These are phyloP conservation scores for Sturnira hondurensis DNA, from an alignment of 2,113 vertebrate species.

Conservation along the genomic window DNA sequence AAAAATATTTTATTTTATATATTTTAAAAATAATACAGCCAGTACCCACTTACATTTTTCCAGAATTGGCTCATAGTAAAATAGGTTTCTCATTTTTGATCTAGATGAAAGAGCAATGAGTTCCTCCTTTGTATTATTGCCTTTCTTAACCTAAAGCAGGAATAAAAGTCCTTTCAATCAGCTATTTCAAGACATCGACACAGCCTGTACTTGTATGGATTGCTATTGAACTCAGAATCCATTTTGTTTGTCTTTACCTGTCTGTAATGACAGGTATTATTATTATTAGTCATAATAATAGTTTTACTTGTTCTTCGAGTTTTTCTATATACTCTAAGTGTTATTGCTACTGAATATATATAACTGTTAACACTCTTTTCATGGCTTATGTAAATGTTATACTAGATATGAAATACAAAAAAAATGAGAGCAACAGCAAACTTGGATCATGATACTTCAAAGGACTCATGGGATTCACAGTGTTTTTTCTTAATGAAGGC, in stretches of 20 bases:
- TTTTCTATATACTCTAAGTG: background rate
- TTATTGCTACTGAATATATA: background rate
- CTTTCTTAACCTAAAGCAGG: background rate
- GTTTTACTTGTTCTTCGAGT: background rate
- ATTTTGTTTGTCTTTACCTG: background rate
- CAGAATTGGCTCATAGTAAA: background rate
- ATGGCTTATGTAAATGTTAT: background rate
- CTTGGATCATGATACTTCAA: background rate
- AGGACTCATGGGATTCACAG: background rate
- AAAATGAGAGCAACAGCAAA: background rate
- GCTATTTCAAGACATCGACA: background rate
- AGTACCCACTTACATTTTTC: background rate
- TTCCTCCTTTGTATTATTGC: background rate
- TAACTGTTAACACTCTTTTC: background rate
- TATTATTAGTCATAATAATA: background rate
- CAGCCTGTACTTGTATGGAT: background rate
- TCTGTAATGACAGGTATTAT: background rate
- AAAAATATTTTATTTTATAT: background rate
- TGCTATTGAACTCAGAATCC: background rate
- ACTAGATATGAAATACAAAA: background rate
- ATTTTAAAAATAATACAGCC: background rate
- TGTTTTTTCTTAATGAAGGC: background rate
- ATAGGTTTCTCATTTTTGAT: background rate
- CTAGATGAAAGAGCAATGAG: background rate
- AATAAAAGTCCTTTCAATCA: conserved; percentile 22